Percentiles rank a stretch among this genome's conserved stretches.
phyloP scores from a whole-genome alignment of 1,140 invertebrate genomes.

The Tetragonula clypearis region DNA sequence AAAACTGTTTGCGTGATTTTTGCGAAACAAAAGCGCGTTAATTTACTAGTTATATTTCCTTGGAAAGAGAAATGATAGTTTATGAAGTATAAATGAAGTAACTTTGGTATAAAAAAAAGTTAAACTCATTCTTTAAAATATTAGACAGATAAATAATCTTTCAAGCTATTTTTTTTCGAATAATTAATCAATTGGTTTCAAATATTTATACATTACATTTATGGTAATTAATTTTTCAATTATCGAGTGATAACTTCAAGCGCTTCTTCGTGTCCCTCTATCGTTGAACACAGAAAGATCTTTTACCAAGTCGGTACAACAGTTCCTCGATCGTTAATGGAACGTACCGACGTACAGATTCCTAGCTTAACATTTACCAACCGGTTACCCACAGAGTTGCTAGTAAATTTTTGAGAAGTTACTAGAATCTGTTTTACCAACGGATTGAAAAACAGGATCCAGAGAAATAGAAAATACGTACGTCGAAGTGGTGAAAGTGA shows the following conservation, averaged over 20 bases:
- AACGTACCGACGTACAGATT: not conserved
- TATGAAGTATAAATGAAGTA: not conserved
- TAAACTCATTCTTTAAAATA: not conserved
- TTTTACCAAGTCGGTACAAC: not conserved
- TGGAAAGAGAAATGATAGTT: slow-evolving; percentile 25
- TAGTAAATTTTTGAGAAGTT: not conserved
- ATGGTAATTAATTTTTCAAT: not conserved
- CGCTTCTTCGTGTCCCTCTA: not conserved
- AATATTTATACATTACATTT: not conserved
- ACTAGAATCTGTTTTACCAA: slow-evolving; percentile 47
- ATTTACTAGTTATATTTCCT: slow-evolving; percentile 33
- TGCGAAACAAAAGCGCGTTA: slow-evolving; percentile 44
- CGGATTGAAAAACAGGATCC: not conserved
- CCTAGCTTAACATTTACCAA: not conserved
- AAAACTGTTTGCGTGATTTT: slow-evolving; percentile 40
- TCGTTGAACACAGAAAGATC: not conserved
- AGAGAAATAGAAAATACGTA: not conserved
- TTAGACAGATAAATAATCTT: not conserved
- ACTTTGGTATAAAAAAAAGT: not conserved
- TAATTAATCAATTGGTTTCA: not conserved
- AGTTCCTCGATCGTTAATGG: not conserved
- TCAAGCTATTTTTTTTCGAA: not conserved
- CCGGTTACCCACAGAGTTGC: slow-evolving; percentile 13
- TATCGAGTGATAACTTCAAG: not conserved
- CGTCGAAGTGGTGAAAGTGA: slow-evolving; percentile 45